A percentile compares a stretch with the other conserved stretches of the same genome.
Evolutionary conservation across 2,888 invertebrate genomes (phyloP).

Genomic region (Parnassius orleans): DNA sequence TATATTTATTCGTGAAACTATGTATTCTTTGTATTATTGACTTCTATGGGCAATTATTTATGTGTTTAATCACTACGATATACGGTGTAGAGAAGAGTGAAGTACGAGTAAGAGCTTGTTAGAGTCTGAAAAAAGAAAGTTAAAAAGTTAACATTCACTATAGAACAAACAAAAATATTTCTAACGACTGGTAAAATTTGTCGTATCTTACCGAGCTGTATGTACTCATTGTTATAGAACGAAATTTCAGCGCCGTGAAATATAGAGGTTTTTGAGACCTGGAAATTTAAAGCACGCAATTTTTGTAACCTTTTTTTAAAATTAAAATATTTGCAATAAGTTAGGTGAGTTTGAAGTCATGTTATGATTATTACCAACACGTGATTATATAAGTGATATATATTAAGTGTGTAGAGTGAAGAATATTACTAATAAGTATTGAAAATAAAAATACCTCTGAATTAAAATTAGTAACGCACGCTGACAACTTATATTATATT

Average conservation of each 20-base stretch:
- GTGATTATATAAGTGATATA: no score
- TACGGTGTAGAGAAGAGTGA: conserved; percentile 58
- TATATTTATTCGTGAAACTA: no score
- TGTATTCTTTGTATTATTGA: no score
- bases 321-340: neutral
- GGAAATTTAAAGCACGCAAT: conserved; percentile 33
- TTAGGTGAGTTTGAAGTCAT: neutral
- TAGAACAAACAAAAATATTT: neutral
- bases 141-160: neutral
- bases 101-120: conserved; percentile 63
- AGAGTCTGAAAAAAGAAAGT: conserved; percentile 56
- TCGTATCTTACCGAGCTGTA: conserved; percentile 57
- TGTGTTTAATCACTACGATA: conserved; percentile 45
- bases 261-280: conserved; percentile 67
- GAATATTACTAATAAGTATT: neutral
- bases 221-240: conserved; percentile 58
- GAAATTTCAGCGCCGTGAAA: conserved; percentile 65
- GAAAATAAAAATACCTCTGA: conserved; percentile 48
- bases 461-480: conserved; percentile 53
- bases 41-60: no score
- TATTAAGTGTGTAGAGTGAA: neutral
- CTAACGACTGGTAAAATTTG: neutral
- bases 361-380: neutral
- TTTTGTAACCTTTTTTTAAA: neutral
- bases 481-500: conserved; percentile 49